Base-by-base conservation (phyloP, 1,140 invertebrate genomes). In the Drosophila subobscura region DNA sequence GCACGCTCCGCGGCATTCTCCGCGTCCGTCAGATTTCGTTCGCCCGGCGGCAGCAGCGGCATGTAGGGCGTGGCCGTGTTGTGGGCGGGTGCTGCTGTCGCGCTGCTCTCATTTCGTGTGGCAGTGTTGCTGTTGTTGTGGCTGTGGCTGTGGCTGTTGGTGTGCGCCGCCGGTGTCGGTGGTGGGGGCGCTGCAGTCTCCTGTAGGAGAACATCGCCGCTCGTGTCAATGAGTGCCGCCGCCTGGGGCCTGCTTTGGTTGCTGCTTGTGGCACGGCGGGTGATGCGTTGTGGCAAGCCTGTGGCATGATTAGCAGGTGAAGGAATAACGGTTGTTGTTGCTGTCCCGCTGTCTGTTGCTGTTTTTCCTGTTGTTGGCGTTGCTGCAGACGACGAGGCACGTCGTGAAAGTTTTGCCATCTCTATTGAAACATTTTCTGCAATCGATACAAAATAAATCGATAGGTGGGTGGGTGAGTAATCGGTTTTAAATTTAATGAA, bases 371-470 rank as follows among this genome's bases (percentile, higher is more conserved):
- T 84, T 60, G 83, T 72, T 42, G 89, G 70, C 72, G 89, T 89
- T 72, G 89, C 67, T 83, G 88, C 84, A 72, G 91, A 89, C 83
- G 89, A 90, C 83, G 85, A 74, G 49, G 75, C 75, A 73, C 90
- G 91, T 91, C 91, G 91, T 85, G 91, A 90, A 85, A 91, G 85
- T 91, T 84, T 92, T 75, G 91, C 91, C 91, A 92, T 92, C 83
- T 91, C 91, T 92, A 92, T 77, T 86, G 73, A 78, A 77, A 91
- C 91, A 92, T 91, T 78, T 89, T 90, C 89, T 91, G 79, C 6
- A 90, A 90, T 1, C 6, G 33, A 37, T 12, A 37, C 0, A 20
- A 20, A 0, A 37, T 4, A 1, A 37, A 4, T 12, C 33, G 10
- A 37, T 10, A 37, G 12, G 1, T 12, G 33, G 12, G 1, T 12